These are phyloP conservation scores for Sinelater perroti DNA, from an alignment of 2,888 invertebrate genomes.

Conservation along the genomic window DNA sequence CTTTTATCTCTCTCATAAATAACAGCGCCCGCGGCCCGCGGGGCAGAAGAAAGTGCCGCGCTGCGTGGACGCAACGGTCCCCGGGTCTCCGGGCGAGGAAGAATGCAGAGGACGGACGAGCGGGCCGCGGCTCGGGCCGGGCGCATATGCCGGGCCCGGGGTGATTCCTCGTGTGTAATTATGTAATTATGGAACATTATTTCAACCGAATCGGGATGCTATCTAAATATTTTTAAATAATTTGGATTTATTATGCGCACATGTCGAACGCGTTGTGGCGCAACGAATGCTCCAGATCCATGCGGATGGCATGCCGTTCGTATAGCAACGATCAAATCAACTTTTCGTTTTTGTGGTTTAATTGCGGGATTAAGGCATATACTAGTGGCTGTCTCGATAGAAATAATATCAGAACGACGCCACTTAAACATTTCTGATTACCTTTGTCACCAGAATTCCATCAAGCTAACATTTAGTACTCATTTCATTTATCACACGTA, in stretches of 20 bases:
- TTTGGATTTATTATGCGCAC: conserved; percentile 53
- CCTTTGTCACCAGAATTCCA: too few species aligned
- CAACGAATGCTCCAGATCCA: conserved; percentile 22
- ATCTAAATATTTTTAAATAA: conserved; percentile 50
- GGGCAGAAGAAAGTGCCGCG: conserved; percentile 26
- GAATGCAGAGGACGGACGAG: conserved; percentile 17
- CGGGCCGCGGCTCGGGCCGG: conserved; percentile 26
- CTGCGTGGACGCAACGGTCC: conserved; percentile 25
- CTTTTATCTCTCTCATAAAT: conserved; percentile 41
- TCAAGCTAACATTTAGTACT: too few species aligned
- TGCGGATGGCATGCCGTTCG: conserved; percentile 1
- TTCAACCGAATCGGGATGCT: conserved; percentile 50
- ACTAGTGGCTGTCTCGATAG: too few species aligned
- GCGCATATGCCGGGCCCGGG: conserved; percentile 39
- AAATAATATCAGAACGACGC: too few species aligned
- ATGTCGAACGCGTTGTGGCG: conserved; percentile 41
- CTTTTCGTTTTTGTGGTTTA: too few species aligned
- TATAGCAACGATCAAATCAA: too few species aligned
- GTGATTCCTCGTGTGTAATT: conserved; percentile 51
- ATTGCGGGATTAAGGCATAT: too few species aligned
- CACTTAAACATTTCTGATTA: too few species aligned
- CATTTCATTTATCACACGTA: too few species aligned
- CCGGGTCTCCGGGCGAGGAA: conserved; percentile 2
- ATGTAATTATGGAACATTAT: conserved; percentile 56
- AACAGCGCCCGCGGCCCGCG: conserved; percentile 26